Evolutionary conservation across 2,888 invertebrate species (phyloP).

Genomic region (Silvanus unidentatus): DNA sequence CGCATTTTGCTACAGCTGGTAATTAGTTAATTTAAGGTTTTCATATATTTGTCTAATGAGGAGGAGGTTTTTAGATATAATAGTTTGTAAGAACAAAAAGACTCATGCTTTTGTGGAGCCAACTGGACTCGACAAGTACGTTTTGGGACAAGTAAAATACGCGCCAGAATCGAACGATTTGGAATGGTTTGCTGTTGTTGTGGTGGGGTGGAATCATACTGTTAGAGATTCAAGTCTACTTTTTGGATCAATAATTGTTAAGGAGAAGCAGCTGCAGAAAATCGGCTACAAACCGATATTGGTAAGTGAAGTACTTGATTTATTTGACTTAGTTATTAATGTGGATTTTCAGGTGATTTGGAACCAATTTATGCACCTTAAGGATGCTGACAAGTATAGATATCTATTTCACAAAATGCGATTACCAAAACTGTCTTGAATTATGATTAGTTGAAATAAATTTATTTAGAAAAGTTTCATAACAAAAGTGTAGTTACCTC

Average conservation of each 20-base stretch:
- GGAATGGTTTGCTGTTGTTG: constrained; percentile 54
- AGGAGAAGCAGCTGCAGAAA: constrained; percentile 57
- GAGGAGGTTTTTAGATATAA: constrained; percentile 38
- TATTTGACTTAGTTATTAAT: too few relatives aligned
- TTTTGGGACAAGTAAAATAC: constrained; percentile 48
- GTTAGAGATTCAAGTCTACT: constrained; percentile 49
- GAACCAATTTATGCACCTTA: constrained; percentile 21
- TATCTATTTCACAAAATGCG: not conserved
- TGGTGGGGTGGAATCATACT: constrained; percentile 58
- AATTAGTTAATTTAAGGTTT: constrained; percentile 15
- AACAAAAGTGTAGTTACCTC: too few relatives aligned
- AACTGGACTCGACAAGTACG: constrained; percentile 46
- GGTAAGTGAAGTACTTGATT: constrained; percentile 46
- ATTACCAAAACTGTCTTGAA: too few relatives aligned
- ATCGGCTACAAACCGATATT: constrained; percentile 56
- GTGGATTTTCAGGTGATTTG: constrained; percentile 32
- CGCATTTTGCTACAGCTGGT: constrained; percentile 63
- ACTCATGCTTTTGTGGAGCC: constrained; percentile 50
- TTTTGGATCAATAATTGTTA: constrained; percentile 56
- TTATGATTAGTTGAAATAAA: too few relatives aligned
- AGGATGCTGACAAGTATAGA: not conserved
- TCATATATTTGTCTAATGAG: too few relatives aligned
- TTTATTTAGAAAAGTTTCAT: too few relatives aligned
- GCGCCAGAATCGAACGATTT: constrained; percentile 26
- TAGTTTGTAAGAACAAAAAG: constrained; percentile 43